phyloP scores from a whole-genome alignment of 2,113 vertebrate species.

The Peromyscus californicus region DNA sequence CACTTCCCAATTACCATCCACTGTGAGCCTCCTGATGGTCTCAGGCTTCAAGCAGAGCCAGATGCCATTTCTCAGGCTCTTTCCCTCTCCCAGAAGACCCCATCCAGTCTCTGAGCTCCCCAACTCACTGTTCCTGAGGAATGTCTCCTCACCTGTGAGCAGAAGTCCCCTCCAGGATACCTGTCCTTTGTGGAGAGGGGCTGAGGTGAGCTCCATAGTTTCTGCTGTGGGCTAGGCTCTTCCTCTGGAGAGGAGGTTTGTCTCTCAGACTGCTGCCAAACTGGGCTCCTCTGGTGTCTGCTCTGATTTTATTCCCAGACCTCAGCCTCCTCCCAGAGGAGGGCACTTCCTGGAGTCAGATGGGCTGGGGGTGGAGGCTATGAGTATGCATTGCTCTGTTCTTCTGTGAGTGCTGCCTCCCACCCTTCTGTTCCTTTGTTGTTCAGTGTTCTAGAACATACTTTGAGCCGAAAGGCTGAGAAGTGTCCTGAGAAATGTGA shows the following conservation, averaged over 20 bases:
- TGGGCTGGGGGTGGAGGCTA: not conserved
- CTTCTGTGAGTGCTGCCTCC: too few species aligned
- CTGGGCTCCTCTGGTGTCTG: rapidly evolving
- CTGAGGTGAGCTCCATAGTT: not conserved
- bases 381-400: too few species aligned
- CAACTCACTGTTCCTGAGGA: not conserved
- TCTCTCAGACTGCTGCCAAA: not conserved
- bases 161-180: not conserved
- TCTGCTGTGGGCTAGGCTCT: not conserved
- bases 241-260: not conserved
- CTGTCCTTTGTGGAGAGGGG: rapidly evolving
- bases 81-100: not conserved
- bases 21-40: not conserved
- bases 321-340: not conserved
- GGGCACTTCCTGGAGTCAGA: not conserved
- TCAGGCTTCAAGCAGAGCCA: not conserved
- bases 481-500: too few species aligned
- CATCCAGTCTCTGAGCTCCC: not conserved
- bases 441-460: not conserved
- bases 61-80: not conserved
- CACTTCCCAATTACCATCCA: not conserved
- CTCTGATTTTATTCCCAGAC: not conserved
- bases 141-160: not conserved
- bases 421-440: too few species aligned
- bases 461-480: not conserved